Evolutionary conservation across 2,888 invertebrate species (phyloP), one percentile per base, ranked within the genome.

Genomic region (Asteroscopus sphinx): DNA sequence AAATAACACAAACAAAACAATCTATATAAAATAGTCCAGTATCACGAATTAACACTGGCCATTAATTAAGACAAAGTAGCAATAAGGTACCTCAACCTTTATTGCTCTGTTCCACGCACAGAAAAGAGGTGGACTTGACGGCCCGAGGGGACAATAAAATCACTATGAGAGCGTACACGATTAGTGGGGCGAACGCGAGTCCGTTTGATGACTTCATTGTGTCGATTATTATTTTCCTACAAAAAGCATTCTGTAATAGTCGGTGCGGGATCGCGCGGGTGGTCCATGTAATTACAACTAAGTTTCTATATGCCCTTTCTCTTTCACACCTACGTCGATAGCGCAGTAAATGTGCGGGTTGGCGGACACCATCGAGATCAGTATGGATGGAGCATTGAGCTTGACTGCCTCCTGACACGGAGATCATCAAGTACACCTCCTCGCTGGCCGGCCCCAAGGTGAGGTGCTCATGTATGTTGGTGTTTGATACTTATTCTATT

Each of bases 341-440:
- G 49, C 47, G 53, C 57, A 55, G 48, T 45, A 56, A 69, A 52
- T 51, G 52, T 41, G 54, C 28, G 33, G 46, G 21, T 69, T n/a
- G n/a, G n/a, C n/a, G n/a, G n/a, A n/a, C n/a, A n/a, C n/a, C n/a
- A n/a, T n/a, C n/a, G n/a, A n/a, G n/a, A n/a, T n/a, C n/a, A n/a
- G n/a, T n/a, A n/a, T n/a, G n/a, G n/a, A n/a, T n/a, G n/a, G n/a
- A n/a, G n/a, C n/a, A n/a, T n/a, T n/a, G n/a, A n/a, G n/a, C n/a
- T n/a, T n/a, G 98, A 63, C 92, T 98, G 78, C 98, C 98, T 68
- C 98, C 98, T 33, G 98, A 98, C 85, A 98, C 98, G 40, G 98
- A 98, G 93, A 98, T 98, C 70, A 98, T 98, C 85, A 98, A 98
- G 90, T 98, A 98, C 88, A 98, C 98, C 71, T 97, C 97, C 72